Conservation (phyloP, 2,797 vertebrate genomes). For the Bufotes viridis region DNA sequence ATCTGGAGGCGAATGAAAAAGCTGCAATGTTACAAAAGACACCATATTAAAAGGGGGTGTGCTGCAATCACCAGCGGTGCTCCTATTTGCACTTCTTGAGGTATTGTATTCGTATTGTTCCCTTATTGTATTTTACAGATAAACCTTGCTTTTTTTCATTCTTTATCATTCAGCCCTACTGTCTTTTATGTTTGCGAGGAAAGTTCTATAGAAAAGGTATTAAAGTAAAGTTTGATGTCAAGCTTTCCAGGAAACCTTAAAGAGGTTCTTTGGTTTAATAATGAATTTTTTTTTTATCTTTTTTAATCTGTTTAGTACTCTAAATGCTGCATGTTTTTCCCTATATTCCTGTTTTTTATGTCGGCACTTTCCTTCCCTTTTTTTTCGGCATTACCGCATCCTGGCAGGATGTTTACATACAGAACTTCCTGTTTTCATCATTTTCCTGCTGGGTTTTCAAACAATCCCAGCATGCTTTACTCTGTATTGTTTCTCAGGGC, state of each 20-base stretch:
- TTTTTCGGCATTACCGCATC: too few species aligned
- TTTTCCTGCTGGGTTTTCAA: too few species aligned
- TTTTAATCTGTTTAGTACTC: too few species aligned
- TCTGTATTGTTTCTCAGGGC: too few species aligned
- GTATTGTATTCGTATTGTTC: conserved; percentile 11
- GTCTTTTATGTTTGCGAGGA: neutral
- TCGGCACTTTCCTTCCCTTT: too few species aligned
- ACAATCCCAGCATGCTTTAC: too few species aligned
- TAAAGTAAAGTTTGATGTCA: neutral
- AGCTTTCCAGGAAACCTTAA: neutral
- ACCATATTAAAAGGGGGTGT: neutral
- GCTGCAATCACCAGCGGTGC: neutral
- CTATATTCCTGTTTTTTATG: too few species aligned
- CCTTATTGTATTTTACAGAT: neutral
- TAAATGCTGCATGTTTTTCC: too few species aligned
- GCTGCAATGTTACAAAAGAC: neutral
- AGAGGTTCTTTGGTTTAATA: neutral
- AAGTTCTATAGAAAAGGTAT: conserved; percentile 4
- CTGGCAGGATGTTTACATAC: too few species aligned
- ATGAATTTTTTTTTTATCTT: too few species aligned
- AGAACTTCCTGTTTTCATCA: too few species aligned
- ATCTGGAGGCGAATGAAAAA: conserved; percentile 23
- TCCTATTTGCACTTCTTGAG: neutral
- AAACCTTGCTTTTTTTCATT: neutral
- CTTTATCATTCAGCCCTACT: neutral